Conservation (phyloP, 2,797 vertebrate species). For the Varecia variegata region DNA sequence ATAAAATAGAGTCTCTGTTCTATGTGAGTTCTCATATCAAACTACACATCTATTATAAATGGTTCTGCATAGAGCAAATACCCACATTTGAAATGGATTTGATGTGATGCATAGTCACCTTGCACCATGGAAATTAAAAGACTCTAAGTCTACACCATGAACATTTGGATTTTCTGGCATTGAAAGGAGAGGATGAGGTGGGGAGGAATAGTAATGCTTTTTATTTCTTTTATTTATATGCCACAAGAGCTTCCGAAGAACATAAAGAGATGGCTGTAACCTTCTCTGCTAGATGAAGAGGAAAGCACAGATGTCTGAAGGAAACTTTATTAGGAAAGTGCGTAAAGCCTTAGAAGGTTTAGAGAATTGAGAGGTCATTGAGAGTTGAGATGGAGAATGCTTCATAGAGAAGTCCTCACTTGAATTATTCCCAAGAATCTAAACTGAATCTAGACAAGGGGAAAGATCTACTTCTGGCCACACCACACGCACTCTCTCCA, state of each 20-base stretch:
- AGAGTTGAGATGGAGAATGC: neutral
- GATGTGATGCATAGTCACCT: neutral
- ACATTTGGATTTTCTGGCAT: neutral
- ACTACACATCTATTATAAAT: constrained; percentile 48
- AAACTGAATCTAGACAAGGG: neutral
- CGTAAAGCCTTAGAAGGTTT: neutral
- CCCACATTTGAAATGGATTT: constrained; percentile 17
- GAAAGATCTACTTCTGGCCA: neutral
- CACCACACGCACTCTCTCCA: neutral
- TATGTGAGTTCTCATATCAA: constrained; percentile 57
- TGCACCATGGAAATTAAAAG: neutral
- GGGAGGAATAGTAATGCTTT: neutral
- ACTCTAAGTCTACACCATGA: neutral
- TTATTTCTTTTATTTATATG: neutral
- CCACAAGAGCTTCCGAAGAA: neutral
- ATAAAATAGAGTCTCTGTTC: constrained; percentile 50
- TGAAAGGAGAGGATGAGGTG: neutral
- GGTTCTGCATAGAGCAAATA: neutral
- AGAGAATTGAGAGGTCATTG: neutral
- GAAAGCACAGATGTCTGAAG: neutral
- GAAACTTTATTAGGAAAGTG: neutral
- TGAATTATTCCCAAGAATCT: neutral
- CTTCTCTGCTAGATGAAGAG: neutral
- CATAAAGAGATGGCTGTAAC: neutral
- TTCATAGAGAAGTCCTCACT: neutral